phyloP scores from a whole-genome alignment of 2,888 invertebrate species.

The Acrobasis suavella region DNA sequence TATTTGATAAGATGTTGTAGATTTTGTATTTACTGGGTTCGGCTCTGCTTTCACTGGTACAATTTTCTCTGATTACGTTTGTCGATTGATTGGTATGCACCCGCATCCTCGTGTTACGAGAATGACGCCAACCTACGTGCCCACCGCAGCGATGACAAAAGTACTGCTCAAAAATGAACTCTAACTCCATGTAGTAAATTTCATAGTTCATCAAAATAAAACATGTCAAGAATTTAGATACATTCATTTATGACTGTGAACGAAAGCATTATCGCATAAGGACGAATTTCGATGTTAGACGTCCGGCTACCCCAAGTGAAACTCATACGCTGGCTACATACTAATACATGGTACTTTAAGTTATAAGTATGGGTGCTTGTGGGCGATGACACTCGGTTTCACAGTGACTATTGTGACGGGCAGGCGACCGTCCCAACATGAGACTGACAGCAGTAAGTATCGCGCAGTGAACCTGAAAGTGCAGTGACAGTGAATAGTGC shows the following conservation, averaged over 20 bases:
- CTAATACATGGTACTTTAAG: constrained; percentile 61
- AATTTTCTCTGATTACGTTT: constrained; percentile 79
- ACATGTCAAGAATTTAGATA: constrained; percentile 49
- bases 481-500: constrained; percentile 34
- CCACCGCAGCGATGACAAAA: constrained; percentile 30
- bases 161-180: constrained; percentile 36
- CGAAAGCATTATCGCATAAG: constrained; percentile 68
- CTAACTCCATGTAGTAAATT: constrained; percentile 36
- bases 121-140: constrained; percentile 65
- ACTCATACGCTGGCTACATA: constrained; percentile 66
- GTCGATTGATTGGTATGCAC: constrained; percentile 66
- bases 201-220: constrained; percentile 34
- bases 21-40: constrained; percentile 34
- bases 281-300: constrained; percentile 53
- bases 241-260: constrained; percentile 54
- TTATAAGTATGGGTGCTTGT: constrained; percentile 74
- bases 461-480: constrained; percentile 38
- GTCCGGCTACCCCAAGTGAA: constrained; percentile 73
- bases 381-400: constrained; percentile 55
- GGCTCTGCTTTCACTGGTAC: constrained; percentile 55
- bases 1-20: constrained; percentile 18
- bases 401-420: constrained; percentile 55
- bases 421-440: constrained; percentile 65
- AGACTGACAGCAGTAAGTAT: constrained; percentile 65
- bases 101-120: constrained; percentile 63